Conservation (phyloP, 2,888 invertebrate species). For the Epinotia ramella region DNA sequence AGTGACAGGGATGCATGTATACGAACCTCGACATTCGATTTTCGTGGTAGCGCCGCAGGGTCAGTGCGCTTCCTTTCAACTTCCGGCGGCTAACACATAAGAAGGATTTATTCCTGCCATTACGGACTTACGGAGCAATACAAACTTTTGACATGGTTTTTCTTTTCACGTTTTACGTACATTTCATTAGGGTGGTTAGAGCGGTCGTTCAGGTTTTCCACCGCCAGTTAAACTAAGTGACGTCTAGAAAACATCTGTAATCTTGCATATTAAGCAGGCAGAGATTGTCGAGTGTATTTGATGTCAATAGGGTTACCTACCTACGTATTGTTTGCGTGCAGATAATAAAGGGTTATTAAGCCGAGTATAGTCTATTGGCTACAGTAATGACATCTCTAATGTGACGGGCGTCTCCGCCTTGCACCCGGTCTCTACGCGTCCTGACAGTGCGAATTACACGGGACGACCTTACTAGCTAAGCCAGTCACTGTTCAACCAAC, state of each 20-base stretch:
- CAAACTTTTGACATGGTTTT: neutral
- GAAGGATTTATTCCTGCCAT: neutral
- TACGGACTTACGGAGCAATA: neutral
- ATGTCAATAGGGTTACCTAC: constrained; percentile 41
- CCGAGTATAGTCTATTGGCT: constrained; percentile 51
- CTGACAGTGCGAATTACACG: constrained; percentile 27
- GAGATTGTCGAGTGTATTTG: constrained; percentile 30
- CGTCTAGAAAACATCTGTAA: constrained; percentile 30
- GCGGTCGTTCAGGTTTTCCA: neutral
- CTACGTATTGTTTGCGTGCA: constrained; percentile 51
- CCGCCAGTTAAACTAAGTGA: neutral
- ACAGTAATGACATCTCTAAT: constrained; percentile 48
- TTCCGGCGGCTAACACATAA: neutral
- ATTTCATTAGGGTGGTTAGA: too few relatives aligned
- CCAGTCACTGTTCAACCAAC: constrained; percentile 10
- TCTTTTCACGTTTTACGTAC: neutral
- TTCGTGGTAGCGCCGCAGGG: too few relatives aligned
- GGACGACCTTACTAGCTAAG: constrained; percentile 35
- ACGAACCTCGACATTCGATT: too few relatives aligned
- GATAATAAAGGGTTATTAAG: constrained; percentile 54
- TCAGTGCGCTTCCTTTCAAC: constrained; percentile 1
- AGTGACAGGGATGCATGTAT: too few relatives aligned
- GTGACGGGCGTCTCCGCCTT: constrained; percentile 40
- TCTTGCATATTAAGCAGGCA: constrained; percentile 32
- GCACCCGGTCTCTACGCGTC: constrained; percentile 27